Evolutionary conservation across 2,888 invertebrate species (phyloP).

Genomic region (Chirona hameri): DNA sequence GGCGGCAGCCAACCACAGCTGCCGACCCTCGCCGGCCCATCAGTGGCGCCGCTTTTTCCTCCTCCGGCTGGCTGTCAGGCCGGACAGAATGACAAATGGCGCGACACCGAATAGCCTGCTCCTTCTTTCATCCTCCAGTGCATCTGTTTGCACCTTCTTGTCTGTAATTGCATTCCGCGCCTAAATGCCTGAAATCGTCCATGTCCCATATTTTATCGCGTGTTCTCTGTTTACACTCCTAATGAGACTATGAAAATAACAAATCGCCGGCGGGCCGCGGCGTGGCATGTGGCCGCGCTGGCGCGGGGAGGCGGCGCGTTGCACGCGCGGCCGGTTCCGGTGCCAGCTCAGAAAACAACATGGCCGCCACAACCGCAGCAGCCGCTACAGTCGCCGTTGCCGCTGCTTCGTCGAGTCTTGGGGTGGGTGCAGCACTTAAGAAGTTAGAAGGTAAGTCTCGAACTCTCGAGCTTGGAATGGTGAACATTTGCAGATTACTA

Average conservation of each 20-base stretch:
- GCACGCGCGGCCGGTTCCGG: not conserved
- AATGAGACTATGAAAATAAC: conserved; percentile 14
- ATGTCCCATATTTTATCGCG: conserved; percentile 27
- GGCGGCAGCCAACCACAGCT: not conserved
- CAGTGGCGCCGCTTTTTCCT: not conserved
- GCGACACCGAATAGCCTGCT: not conserved
- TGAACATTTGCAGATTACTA: too few relatives aligned
- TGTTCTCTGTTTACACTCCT: conserved; percentile 5
- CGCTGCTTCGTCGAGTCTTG: too few relatives aligned
- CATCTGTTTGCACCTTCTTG: conserved; percentile 25
- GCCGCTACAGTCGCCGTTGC: not conserved
- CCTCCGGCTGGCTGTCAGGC: not conserved
- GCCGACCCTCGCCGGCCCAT: not conserved
- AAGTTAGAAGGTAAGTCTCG: too few relatives aligned
- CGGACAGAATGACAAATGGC: conserved; percentile 1
- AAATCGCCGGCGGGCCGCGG: not conserved
- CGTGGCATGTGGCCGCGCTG: not conserved
- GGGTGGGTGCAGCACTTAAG: too few relatives aligned
- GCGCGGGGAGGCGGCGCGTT: not conserved
- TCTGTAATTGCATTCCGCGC: conserved; percentile 13
- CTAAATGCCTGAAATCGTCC: conserved; percentile 26
- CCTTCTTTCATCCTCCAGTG: conserved; percentile 22
- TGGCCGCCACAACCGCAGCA: not conserved
- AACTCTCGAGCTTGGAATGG: too few relatives aligned
- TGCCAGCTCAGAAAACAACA: not conserved